phyloP scores from a whole-genome alignment of 2,797 vertebrate species.

The Melanotaenia pygmaea region DNA sequence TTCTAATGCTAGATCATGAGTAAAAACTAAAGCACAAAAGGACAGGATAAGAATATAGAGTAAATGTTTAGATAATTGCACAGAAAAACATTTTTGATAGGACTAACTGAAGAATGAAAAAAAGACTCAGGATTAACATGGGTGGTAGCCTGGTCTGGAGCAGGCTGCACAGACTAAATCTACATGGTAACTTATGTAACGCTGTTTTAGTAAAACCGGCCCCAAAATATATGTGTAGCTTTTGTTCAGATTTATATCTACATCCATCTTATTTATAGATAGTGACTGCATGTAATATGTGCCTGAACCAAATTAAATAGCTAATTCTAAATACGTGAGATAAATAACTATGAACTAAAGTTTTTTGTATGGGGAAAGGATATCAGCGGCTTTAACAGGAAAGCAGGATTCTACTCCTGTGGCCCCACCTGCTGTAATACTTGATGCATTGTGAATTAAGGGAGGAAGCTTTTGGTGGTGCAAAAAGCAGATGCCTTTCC shows the following conservation, averaged over 20 bases:
- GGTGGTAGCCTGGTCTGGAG: too few species aligned
- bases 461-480: background rate
- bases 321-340: background rate
- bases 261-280: background rate
- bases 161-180: too few species aligned
- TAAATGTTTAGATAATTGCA: too few species aligned
- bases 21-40: background rate
- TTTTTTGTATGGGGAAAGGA: background rate
- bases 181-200: background rate
- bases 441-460: background rate
- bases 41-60: background rate
- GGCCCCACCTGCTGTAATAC: background rate
- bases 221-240: background rate
- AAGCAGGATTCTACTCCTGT: background rate
- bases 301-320: background rate
- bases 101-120: background rate
- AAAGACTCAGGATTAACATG: background rate
- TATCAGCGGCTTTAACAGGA: background rate
- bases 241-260: background rate
- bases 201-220: background rate
- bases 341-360: background rate
- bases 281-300: background rate
- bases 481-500: background rate
- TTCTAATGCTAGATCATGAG: background rate
- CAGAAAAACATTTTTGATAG: background rate